Evolutionary conservation across 2,797 vertebrate genomes (phyloP).

Genomic region (Artibeus lituratus): DNA sequence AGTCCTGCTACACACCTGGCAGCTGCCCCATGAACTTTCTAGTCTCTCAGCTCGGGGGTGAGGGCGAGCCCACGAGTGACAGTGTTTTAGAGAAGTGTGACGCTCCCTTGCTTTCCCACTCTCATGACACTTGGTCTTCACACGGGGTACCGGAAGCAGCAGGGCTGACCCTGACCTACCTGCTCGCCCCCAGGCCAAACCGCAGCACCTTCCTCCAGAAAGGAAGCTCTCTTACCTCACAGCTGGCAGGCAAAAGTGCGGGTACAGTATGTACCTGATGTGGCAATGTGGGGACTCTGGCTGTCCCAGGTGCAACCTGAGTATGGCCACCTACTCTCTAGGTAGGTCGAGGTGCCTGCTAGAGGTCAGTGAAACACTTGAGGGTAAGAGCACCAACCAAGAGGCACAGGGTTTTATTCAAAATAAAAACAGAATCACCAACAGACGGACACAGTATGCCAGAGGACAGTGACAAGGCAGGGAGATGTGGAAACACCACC

Average conservation of each 20-base stretch:
- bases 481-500: not conserved
- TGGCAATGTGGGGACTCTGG: not conserved
- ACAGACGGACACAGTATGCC: not conserved
- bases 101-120: not conserved
- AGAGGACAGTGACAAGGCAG: not conserved
- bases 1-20: not conserved
- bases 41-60: no score
- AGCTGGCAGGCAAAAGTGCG: not conserved
- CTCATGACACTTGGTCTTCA: not conserved
- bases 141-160: not conserved
- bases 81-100: not conserved
- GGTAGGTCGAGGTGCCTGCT: not conserved
- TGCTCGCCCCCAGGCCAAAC: not conserved
- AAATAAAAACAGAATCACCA: not conserved
- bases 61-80: not conserved
- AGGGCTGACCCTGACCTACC: not conserved
- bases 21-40: not conserved
- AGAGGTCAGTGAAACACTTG: not conserved
- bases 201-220: rapidly evolving
- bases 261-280: not conserved
- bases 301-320: not conserved
- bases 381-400: not conserved
- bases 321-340: not conserved
- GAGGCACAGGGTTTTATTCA: not conserved
- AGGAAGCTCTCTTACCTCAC: not conserved